phyloP scores from a whole-genome alignment of 2,113 vertebrate species.

The Chaetorhynchus papuensis region DNA sequence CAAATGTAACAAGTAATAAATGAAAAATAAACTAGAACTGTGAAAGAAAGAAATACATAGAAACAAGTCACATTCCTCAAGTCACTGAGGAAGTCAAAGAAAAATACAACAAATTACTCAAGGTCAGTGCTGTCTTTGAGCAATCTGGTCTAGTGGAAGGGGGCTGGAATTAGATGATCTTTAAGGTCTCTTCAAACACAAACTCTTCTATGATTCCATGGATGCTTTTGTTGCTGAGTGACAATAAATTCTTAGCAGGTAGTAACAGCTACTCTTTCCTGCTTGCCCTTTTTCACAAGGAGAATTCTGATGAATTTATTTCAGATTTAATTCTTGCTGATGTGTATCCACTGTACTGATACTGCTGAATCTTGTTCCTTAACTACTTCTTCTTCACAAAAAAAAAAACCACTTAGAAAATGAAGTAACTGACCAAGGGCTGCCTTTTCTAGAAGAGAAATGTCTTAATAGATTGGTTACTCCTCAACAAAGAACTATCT shows the following conservation, averaged over 20 bases:
- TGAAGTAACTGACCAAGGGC: not conserved
- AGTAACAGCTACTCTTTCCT: not conserved
- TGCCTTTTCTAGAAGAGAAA: not conserved
- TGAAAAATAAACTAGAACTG: not conserved
- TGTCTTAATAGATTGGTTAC: not conserved
- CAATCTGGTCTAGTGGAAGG: not conserved
- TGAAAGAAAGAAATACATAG: not conserved
- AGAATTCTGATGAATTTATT: not conserved
- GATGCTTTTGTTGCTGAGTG: not conserved
- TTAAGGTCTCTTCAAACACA: not conserved
- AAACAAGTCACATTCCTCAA: not conserved
- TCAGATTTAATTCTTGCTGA: not conserved
- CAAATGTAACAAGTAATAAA: not conserved
- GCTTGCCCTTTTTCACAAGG: not conserved
- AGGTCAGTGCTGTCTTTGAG: not conserved
- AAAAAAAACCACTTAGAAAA: not conserved
- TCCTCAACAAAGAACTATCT: not conserved
- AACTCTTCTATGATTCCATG: not conserved
- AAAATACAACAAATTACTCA: not conserved
- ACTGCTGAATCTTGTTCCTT: not conserved
- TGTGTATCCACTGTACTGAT: not conserved
- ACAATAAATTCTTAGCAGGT: not conserved
- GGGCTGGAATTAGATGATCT: not conserved
- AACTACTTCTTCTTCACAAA: not conserved
- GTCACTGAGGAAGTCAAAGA: not conserved